phyloP scores from a whole-genome alignment of 2,113 vertebrate genomes.

The Lanius ludovicianus region DNA sequence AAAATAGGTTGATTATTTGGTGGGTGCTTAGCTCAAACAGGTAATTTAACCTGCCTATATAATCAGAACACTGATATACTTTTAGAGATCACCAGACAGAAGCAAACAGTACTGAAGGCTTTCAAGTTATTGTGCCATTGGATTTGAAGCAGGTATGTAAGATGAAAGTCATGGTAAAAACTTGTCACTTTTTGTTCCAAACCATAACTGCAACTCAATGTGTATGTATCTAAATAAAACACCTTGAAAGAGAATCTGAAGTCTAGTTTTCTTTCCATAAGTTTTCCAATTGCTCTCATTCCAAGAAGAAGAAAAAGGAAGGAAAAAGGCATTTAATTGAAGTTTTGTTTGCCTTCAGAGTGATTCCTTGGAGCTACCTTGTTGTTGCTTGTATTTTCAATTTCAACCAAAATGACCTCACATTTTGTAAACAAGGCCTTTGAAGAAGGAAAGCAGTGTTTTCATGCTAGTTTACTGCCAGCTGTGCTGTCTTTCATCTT shows the following conservation, averaged over 20 bases:
- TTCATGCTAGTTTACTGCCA: conserved; percentile 1
- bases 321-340: background rate
- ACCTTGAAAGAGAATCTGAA: conserved; percentile 8
- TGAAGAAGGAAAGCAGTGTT: conserved; percentile 4
- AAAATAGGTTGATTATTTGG: conserved; percentile 46
- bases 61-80: conserved; percentile 29
- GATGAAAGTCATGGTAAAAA: background rate
- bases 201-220: background rate
- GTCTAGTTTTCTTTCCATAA: background rate
- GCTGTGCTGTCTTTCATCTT: conserved; percentile 30
- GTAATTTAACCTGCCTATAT: background rate
- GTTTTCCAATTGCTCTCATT: background rate
- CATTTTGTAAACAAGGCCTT: conserved; percentile 41
- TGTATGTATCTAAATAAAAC: background rate
- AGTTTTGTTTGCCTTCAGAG: background rate
- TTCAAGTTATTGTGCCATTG: background rate
- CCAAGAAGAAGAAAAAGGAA: background rate
- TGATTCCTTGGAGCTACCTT: background rate
- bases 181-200: background rate
- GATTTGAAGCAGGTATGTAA: background rate
- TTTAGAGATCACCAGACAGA: background rate
- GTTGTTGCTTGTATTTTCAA: conserved; percentile 20
- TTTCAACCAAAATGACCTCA: conserved; percentile 31
- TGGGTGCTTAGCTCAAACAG: background rate
- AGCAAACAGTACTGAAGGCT: background rate